Conservation (phyloP, 2,797 vertebrate species). For the Pelodytes ibericus region DNA sequence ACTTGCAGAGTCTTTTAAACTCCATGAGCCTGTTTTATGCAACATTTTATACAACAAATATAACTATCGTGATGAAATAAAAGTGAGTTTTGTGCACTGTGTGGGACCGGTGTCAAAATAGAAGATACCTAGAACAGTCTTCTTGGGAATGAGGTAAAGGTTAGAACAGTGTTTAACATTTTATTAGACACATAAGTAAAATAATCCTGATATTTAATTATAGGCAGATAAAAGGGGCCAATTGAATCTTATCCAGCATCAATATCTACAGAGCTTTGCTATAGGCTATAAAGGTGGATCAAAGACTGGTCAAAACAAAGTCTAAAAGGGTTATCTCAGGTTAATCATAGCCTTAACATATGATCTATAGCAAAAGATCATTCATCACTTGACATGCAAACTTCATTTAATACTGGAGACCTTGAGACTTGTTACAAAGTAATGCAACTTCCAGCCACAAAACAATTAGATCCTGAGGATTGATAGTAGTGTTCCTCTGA, state of each 20-base stretch:
- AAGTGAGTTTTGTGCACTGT: too few species aligned
- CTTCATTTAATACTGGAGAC: background rate
- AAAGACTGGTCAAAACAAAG: background rate
- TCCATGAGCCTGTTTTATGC: too few species aligned
- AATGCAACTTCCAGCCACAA: background rate
- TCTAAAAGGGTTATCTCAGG: constrained; percentile 5
- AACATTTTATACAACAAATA: too few species aligned
- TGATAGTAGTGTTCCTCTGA: too few species aligned
- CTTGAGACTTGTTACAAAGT: background rate
- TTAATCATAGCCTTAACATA: constrained; percentile 2
- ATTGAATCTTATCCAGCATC: background rate
- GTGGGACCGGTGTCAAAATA: too few species aligned
- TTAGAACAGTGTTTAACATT: too few species aligned
- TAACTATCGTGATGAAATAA: too few species aligned
- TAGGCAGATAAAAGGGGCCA: background rate
- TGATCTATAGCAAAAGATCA: constrained; percentile 7
- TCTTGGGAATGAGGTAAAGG: too few species aligned
- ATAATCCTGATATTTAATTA: too few species aligned
- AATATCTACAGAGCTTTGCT: background rate
- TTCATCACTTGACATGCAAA: constrained; percentile 6
- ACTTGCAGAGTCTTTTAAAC: too few species aligned
- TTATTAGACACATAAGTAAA: too few species aligned
- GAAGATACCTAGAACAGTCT: too few species aligned
- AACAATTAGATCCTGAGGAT: background rate
- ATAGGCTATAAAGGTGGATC: background rate